Evolutionary conservation across 1,140 invertebrate genomes (phyloP).

Genomic region (Drosophila erecta): DNA sequence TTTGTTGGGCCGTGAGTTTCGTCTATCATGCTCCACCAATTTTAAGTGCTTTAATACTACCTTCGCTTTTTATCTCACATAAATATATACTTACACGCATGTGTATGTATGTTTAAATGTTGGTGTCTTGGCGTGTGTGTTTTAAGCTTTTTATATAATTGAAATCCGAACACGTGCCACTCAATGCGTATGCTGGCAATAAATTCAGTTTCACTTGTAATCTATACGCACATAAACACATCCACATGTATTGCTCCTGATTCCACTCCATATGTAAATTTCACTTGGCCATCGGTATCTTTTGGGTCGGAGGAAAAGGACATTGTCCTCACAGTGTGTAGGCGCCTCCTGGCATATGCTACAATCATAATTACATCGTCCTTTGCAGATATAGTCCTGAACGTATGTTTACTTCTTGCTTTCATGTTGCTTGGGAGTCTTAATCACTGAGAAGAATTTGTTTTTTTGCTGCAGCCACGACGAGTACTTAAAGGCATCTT

Average conservation of each 20-base stretch:
- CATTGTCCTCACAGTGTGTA: constrained; percentile 38
- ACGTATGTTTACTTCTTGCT: constrained; percentile 16
- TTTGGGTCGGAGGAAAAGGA: constrained; percentile 15
- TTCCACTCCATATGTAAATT: constrained; percentile 37
- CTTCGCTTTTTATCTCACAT: not conserved
- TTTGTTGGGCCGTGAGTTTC: constrained; percentile 17
- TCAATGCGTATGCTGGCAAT: constrained; percentile 42
- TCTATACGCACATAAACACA: constrained; percentile 43
- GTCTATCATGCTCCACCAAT: constrained; percentile 21
- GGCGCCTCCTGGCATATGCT: constrained; percentile 63
- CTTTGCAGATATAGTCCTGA: constrained; percentile 54
- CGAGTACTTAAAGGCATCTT: not conserved
- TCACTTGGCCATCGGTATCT: constrained; percentile 23
- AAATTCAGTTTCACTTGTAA: constrained; percentile 55
- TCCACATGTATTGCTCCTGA: constrained; percentile 16
- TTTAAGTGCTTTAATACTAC: constrained; percentile 28
- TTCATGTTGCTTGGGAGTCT: constrained; percentile 10
- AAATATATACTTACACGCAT: too few relatives aligned
- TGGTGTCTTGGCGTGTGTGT: constrained; percentile 6
- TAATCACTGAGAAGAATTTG: constrained; percentile 6
- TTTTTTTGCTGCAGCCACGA: not conserved
- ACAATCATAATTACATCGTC: constrained; percentile 70
- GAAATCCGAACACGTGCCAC: constrained; percentile 68
- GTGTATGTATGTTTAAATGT: too few relatives aligned
- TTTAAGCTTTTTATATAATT: constrained; percentile 75